Evolutionary conservation across 2,113 vertebrate species (phyloP).

Genomic region (Oryzias celebensis): DNA sequence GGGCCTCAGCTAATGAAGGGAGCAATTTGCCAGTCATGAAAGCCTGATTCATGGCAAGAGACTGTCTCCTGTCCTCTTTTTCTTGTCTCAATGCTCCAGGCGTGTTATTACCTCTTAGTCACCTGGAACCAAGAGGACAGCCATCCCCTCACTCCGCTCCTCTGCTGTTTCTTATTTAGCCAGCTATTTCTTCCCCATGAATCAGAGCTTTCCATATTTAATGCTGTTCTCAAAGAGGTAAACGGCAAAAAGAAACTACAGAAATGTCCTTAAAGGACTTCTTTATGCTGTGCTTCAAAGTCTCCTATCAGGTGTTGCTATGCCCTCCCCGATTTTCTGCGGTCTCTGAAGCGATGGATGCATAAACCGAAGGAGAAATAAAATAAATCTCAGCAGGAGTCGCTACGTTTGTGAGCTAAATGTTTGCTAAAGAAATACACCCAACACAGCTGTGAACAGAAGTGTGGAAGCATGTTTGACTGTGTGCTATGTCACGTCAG

Average conservation of each 20-base stretch:
- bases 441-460: constrained; percentile 22
- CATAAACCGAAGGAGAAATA: constrained; percentile 1
- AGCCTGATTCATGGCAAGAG: constrained; percentile 60
- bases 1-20: constrained; percentile 53
- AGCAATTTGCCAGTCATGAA: constrained; percentile 61
- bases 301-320: not conserved
- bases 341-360: constrained; percentile 20
- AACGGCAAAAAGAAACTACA: constrained; percentile 27
- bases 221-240: not conserved
- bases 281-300: not conserved
- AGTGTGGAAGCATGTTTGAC: constrained; percentile 21
- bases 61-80: constrained; percentile 56
- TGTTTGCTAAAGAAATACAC: constrained; percentile 30
- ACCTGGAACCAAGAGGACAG: constrained; percentile 60
- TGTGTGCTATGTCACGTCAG: constrained; percentile 13
- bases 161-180: not conserved
- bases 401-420: constrained; percentile 43
- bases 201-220: constrained; percentile 7
- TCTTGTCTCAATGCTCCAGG: constrained; percentile 49
- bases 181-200: not conserved
- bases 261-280: constrained; percentile 17
- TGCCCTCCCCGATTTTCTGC: not conserved
- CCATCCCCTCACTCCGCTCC: constrained; percentile 27
- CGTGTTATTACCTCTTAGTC: constrained; percentile 44
- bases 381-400: constrained; percentile 31